Evolutionary conservation across 2,113 vertebrate species (phyloP).

Genomic region (Lepus timidus): DNA sequence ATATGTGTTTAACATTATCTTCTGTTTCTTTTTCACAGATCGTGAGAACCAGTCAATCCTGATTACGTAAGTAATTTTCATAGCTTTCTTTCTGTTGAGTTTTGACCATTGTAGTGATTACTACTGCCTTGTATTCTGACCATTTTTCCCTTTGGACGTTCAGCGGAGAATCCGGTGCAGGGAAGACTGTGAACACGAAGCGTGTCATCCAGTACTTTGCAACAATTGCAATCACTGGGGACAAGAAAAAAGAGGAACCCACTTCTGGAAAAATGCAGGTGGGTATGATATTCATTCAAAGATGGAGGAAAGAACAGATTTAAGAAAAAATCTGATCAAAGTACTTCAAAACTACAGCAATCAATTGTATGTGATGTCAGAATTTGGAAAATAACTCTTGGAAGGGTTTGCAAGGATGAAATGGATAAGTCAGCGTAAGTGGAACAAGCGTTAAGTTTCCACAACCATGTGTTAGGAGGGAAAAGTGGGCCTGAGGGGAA

Average conservation of each 20-base stretch:
- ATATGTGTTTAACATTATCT: not conserved
- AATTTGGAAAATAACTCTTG: not conserved
- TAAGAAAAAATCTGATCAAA: not conserved
- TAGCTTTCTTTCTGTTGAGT: not conserved
- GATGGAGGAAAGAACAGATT: not conserved
- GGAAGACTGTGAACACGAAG: constrained; percentile 91
- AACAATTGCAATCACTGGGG: constrained; percentile 87
- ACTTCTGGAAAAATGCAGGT: constrained; percentile 84
- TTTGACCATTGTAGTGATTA: not conserved
- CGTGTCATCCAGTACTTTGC: constrained; percentile 92
- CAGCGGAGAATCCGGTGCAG: constrained; percentile 90
- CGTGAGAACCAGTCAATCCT: constrained; percentile 87
- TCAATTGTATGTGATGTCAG: not conserved
- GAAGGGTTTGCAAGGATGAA: not conserved
- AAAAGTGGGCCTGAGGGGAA: not conserved
- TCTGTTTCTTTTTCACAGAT: constrained; percentile 76
- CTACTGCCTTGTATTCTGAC: constrained; percentile 5
- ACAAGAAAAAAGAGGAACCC: constrained; percentile 84
- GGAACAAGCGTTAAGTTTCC: not conserved
- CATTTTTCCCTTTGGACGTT: constrained; percentile 49
- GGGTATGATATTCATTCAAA: not conserved
- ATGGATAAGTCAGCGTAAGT: not conserved
- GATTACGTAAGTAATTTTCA: constrained; percentile 85
- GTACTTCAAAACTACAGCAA: not conserved
- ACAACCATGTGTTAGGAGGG: not conserved